phyloP scores from a whole-genome alignment of 2,113 vertebrate species.

The Bos javanicus region DNA sequence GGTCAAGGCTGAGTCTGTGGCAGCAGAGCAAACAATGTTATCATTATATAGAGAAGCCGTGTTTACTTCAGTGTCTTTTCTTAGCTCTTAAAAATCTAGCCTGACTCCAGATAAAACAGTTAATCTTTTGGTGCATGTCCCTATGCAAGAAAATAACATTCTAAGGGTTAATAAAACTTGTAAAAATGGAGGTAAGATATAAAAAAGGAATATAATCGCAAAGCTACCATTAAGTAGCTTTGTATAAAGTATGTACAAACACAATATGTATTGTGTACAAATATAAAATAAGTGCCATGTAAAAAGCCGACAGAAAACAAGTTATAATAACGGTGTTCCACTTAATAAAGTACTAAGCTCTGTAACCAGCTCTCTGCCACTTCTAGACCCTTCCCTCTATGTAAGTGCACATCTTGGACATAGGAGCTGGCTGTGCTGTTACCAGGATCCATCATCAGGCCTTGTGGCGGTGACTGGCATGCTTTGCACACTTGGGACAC shows the following conservation, averaged over 20 bases:
- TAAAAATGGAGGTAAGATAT: not conserved
- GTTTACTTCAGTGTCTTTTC: slow-evolving; percentile 50
- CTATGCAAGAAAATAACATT: not conserved
- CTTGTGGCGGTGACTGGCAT: not conserved
- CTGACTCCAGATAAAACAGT: slow-evolving; percentile 39
- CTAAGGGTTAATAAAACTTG: slow-evolving; percentile 15
- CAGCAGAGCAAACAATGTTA: slow-evolving; percentile 51
- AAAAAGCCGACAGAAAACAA: not conserved
- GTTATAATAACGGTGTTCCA: accelerated
- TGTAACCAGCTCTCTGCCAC: not conserved
- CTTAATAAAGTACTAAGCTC: not conserved
- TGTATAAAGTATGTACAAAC: not conserved
- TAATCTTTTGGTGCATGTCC: slow-evolving; percentile 36
- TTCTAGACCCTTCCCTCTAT: not conserved
- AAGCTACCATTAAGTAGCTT: not conserved
- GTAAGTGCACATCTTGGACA: not conserved
- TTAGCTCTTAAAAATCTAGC: slow-evolving; percentile 62
- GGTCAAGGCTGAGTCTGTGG: slow-evolving; percentile 57
- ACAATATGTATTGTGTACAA: not conserved
- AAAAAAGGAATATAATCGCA: not conserved
- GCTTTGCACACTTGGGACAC: not conserved
- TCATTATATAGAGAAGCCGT: slow-evolving; percentile 53
- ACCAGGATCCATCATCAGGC: not conserved
- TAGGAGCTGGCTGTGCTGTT: not conserved
- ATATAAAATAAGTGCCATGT: not conserved